Conservation (phyloP, 2,113 vertebrate genomes). For the Campylomormyrus numenius region DNA sequence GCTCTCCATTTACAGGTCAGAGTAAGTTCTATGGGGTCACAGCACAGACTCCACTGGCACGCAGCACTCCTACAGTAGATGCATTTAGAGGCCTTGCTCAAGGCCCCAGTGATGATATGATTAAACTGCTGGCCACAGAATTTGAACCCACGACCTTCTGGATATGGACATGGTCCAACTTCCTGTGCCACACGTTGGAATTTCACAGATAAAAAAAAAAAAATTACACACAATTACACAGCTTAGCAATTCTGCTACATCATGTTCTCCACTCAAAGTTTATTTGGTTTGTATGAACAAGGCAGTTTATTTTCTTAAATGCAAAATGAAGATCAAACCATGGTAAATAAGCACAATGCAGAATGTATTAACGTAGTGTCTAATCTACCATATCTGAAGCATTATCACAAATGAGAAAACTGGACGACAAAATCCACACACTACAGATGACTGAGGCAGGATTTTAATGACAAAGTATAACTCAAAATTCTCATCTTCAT, state of each 20-base stretch:
- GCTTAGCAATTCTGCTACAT: background rate
- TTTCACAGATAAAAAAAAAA: background rate
- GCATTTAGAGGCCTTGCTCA: background rate
- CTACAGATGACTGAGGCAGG: background rate
- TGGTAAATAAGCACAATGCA: background rate
- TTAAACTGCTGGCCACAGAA: background rate
- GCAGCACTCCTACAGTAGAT: background rate
- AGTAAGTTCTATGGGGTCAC: background rate
- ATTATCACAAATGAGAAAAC: background rate
- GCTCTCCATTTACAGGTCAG: background rate
- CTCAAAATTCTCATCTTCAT: background rate
- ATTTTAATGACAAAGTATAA: background rate
- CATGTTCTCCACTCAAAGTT: background rate
- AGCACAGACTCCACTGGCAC: background rate
- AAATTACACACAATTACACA: background rate
- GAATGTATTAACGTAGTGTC: background rate
- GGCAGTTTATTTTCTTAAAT: background rate
- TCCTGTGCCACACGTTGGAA: background rate
- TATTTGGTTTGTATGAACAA: background rate
- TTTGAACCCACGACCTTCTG: background rate
- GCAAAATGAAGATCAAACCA: background rate
- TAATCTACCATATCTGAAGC: background rate
- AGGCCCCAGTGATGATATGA: background rate
- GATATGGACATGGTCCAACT: background rate
- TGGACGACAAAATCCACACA: background rate